Evolutionary conservation across 2,113 vertebrate genomes (phyloP).

Genomic region (Ceratotherium simum): DNA sequence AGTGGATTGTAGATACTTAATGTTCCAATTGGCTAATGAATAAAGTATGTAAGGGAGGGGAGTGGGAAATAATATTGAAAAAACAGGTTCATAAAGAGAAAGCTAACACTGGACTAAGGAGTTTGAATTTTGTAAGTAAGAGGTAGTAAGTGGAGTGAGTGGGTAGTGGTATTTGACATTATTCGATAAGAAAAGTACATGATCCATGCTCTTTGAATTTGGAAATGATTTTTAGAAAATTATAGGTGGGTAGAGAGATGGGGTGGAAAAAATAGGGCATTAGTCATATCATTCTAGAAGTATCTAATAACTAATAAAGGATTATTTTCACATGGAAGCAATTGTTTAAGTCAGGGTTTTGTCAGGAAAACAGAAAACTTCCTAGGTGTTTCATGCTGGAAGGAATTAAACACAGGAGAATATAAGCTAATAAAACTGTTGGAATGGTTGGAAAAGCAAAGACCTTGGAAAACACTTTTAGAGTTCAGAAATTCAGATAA

Average conservation of each 20-base stretch:
- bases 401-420: neutral
- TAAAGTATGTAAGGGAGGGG: neutral
- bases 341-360: neutral
- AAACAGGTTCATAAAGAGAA: neutral
- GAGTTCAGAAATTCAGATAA: constrained; percentile 9
- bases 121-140: neutral
- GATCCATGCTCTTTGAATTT: neutral
- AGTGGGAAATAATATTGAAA: neutral
- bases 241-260: neutral
- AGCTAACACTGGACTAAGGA: neutral
- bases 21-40: neutral
- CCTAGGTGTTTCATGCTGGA: neutral
- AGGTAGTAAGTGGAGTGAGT: neutral
- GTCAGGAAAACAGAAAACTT: neutral
- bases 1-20: neutral
- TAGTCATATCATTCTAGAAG: neutral
- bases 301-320: neutral
- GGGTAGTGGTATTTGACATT: neutral
- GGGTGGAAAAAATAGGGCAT: neutral
- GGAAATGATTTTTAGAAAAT: neutral
- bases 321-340: neutral
- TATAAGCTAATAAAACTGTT: neutral
- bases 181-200: neutral
- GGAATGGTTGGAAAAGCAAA: neutral
- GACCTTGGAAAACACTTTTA: neutral